phyloP scores from a whole-genome alignment of 2,888 invertebrate species.

The Autographa pulchrina region DNA sequence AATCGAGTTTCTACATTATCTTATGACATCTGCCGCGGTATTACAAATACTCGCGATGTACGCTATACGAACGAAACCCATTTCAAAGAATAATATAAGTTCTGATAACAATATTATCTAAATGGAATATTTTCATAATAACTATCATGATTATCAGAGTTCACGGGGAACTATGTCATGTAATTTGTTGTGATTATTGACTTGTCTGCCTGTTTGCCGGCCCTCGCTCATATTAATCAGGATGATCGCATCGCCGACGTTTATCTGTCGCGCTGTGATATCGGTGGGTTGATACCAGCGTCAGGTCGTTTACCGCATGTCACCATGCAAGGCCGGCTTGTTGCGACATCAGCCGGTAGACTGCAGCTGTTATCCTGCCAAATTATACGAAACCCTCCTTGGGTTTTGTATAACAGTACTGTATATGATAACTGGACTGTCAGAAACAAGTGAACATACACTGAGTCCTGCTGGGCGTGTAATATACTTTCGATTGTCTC shows the following conservation, averaged over 20 bases:
- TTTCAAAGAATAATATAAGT: background rate
- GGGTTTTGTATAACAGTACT: too few species aligned
- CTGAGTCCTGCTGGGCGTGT: too few species aligned
- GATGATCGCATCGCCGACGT: too few species aligned
- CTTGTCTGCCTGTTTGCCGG: too few species aligned
- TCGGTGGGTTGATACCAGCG: background rate
- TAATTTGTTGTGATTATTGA: too few species aligned
- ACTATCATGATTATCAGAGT: too few species aligned
- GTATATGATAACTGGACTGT: too few species aligned
- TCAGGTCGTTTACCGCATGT: constrained; percentile 16
- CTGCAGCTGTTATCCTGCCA: constrained; percentile 22
- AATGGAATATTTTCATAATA: too few species aligned
- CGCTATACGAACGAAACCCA: background rate
- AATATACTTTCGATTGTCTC: too few species aligned
- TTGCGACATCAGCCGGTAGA: background rate
- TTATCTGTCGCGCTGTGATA: background rate
- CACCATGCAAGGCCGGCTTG: constrained; percentile 7
- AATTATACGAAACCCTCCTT: constrained; percentile 9
- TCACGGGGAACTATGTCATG: too few species aligned
- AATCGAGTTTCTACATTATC: too few species aligned
- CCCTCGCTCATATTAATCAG: too few species aligned
- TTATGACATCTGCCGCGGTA: background rate
- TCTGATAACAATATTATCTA: background rate
- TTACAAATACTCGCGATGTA: background rate
- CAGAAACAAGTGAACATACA: background rate